phyloP scores from a whole-genome alignment of 2,797 vertebrate genomes.

The Enteromius afrohamiltoni region DNA sequence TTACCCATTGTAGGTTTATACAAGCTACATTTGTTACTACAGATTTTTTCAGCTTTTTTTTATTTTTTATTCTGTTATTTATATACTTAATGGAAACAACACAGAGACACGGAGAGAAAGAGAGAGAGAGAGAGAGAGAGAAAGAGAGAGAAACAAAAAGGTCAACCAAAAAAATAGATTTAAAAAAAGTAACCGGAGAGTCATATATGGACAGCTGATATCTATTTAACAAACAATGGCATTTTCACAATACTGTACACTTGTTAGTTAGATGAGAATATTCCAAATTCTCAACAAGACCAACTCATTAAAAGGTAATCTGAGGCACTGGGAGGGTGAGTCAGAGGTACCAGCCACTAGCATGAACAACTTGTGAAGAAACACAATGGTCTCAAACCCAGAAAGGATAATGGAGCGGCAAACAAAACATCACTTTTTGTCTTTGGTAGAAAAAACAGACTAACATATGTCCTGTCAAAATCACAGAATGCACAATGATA shows the following conservation, averaged over 20 bases:
- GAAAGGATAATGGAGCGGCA: conserved; percentile 58
- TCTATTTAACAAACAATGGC: conserved; percentile 71
- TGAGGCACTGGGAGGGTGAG: conserved; percentile 85
- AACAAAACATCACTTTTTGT: conserved; percentile 82
- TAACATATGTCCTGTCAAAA: conserved; percentile 79
- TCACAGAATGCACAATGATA: conserved; percentile 71
- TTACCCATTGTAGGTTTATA: conserved; percentile 85
- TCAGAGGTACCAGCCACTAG: conserved; percentile 86
- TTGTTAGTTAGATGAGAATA: conserved; percentile 60
- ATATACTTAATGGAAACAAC: conserved; percentile 62
- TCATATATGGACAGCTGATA: conserved; percentile 75
- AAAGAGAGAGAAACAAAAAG: conserved; percentile 62
- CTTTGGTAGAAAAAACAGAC: conserved; percentile 89
- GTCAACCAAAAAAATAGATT: conserved; percentile 51
- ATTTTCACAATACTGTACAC: conserved; percentile 79
- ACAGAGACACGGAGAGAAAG: conserved; percentile 67
- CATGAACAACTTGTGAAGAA: conserved; percentile 77
- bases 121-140: conserved; percentile 59
- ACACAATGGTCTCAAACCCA: conserved; percentile 69
- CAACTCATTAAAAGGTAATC: conserved; percentile 80
- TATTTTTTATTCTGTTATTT: conserved; percentile 64
- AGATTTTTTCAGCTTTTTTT: conserved; percentile 79
- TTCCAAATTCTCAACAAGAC: conserved; percentile 72
- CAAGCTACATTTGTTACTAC: conserved; percentile 92
- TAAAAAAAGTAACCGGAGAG: conserved; percentile 84